Conservation (phyloP, 2,797 vertebrate genomes). For the Clarias pachynema region DNA sequence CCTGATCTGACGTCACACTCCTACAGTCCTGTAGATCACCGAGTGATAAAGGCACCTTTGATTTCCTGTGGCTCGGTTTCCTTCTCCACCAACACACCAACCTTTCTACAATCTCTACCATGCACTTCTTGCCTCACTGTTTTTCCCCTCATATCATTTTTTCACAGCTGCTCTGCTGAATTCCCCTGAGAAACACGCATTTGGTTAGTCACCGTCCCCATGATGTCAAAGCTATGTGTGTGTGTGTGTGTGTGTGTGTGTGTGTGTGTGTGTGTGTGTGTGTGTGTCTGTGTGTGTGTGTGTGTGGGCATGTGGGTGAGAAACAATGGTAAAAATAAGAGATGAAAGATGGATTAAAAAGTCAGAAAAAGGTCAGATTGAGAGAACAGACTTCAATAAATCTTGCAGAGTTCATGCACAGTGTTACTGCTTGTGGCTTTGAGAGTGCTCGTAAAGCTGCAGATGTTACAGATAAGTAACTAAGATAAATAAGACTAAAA, state of each 20-base stretch:
- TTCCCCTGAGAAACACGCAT: slow-evolving; percentile 2
- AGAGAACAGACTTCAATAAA: background rate
- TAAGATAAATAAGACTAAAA: background rate
- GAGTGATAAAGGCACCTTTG: slow-evolving; percentile 31
- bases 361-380: background rate
- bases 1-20: background rate
- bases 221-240: background rate
- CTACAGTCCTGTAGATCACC: slow-evolving; percentile 5
- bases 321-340: background rate
- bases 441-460: slow-evolving; percentile 8
- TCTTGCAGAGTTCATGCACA: background rate
- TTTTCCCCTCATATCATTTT: background rate
- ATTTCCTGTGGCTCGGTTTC: slow-evolving; percentile 50
- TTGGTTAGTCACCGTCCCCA: background rate
- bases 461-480: background rate
- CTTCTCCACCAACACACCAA: background rate
- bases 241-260: background rate
- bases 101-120: background rate
- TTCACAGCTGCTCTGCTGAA: background rate
- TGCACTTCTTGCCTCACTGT: background rate
- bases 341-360: background rate
- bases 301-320: background rate
- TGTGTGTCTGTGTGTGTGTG: background rate
- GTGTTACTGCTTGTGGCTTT: background rate
- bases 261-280: background rate